phyloP scores from a whole-genome alignment of 2,888 invertebrate species.

The Machimus atricapillus region DNA sequence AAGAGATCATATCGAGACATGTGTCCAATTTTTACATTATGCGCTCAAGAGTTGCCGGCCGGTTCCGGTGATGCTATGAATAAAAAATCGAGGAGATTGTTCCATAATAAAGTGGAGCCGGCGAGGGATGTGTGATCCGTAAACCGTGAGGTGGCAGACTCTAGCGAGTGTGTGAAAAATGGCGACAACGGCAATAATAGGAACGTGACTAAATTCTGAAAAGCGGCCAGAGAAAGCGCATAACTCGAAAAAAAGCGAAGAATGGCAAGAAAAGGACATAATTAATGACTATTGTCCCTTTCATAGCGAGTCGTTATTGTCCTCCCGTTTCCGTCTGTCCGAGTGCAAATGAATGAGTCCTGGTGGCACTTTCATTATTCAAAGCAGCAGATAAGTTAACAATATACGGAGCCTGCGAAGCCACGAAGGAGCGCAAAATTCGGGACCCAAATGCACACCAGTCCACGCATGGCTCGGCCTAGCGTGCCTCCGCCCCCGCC shows the following conservation, averaged over 20 bases:
- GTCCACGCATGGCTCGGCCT: not conserved
- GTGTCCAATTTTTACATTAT: conserved; percentile 46
- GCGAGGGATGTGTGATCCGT: conserved; percentile 40
- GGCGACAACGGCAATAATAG: conserved; percentile 46
- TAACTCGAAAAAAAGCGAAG: conserved; percentile 21
- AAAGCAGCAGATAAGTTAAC: conserved; percentile 32
- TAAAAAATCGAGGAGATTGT: conserved; percentile 21
- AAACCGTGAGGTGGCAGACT: conserved; percentile 39
- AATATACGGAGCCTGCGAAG: conserved; percentile 3
- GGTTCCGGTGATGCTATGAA: not conserved
- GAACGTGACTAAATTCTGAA: conserved; percentile 45
- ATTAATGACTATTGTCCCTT: conserved; percentile 47
- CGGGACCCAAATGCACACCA: not conserved
- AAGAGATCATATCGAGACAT: conserved; percentile 45
- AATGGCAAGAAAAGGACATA: conserved; percentile 42
- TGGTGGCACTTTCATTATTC: conserved; percentile 28
- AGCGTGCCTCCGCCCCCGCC: not conserved
- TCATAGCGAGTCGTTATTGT: conserved; percentile 41
- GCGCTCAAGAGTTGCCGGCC: conserved; percentile 22
- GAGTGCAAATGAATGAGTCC: conserved; percentile 32
- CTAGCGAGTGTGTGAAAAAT: conserved; percentile 46
- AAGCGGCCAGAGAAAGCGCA: conserved; percentile 23
- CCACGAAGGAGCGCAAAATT: not conserved
- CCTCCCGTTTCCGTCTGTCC: conserved; percentile 35
- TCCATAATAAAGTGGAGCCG: conserved; percentile 28